phyloP scores from a whole-genome alignment of 2,797 vertebrate genomes.

The Mus minutoides region DNA sequence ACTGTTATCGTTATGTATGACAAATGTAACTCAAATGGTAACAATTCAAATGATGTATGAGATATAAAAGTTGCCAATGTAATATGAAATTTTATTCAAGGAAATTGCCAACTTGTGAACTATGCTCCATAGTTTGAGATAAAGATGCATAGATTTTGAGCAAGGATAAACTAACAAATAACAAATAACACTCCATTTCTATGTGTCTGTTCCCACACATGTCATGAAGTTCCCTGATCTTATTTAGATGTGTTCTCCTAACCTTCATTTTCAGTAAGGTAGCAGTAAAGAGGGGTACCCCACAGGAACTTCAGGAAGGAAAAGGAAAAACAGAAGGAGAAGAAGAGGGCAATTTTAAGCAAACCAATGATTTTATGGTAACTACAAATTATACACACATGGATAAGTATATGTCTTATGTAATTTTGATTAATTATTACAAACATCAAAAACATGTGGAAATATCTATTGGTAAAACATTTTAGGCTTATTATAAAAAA shows the following conservation, averaged over 20 bases:
- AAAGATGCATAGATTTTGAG: neutral
- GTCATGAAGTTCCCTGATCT: neutral
- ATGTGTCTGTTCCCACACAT: neutral
- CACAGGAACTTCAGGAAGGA: neutral
- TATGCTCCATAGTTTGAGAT: neutral
- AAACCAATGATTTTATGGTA: neutral
- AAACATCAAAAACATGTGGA: neutral
- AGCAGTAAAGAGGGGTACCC: neutral
- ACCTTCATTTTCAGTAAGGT: neutral
- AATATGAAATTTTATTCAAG: neutral
- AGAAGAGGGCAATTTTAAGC: neutral
- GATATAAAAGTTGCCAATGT: neutral
- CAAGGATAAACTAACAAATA: neutral
- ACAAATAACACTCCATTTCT: neutral
- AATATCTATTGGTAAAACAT: neutral
- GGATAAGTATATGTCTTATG: neutral
- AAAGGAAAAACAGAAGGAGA: neutral
- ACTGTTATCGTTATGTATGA: neutral
- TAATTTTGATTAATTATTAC: neutral
- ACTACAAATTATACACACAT: neutral
- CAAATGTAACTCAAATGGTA: neutral
- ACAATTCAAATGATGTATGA: neutral
- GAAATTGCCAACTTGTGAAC: neutral
- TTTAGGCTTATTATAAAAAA: neutral
- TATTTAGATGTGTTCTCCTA: neutral